Evolutionary conservation across 1,140 invertebrate genomes (phyloP), one percentile per base, ranked within the genome.

Genomic region (Araneus ventricosus): DNA sequence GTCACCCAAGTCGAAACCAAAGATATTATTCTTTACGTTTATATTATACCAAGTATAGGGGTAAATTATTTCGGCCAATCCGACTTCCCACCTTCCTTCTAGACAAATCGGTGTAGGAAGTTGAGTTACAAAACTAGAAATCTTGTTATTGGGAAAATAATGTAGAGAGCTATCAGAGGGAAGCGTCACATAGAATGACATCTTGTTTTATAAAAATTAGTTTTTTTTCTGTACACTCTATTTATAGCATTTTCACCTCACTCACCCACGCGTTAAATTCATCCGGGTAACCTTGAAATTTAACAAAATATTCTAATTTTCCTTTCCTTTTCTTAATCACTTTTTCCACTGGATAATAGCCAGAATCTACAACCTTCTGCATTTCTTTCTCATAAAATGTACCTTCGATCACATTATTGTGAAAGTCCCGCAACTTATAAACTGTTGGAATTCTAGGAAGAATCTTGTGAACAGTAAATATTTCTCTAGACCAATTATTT

Each of bases 321-420:
- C 5, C 41, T 45, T 84, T 84, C 45, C 37, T 30, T n/a, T 24
- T 70, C 27, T 89, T 79, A 24, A 75, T 27, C 1, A 89, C 34
- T 45, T 75, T 89, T 75, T 89, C 88, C 4, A 70, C 67, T 22
- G 67, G 63, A 41, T 89, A 75, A 45, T 41, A 75, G 27, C 39
- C 63, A 41, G 39, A 45, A 79, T 45, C 37, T 22, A 7, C 24
- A 37, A 89, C 45, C 24, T 89, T 75, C 45, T 89, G 88, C n/a
- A 93, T 30, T 93, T 93, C 91, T 57, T 39, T 24, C 34, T 82
- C 91, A 92, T 94, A 94, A 70, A 94, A 94, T 52, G 84, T n/a
- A n/a, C n/a, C n/a, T n/a, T n/a, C n/a, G n/a, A n/a, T n/a, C n/a
- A n/a, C n/a, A n/a, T n/a, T n/a, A n/a, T n/a, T n/a, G n/a, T n/a